Percentiles rank a stretch among this genome's conserved stretches.
Conservation (phyloP, 2,888 invertebrate genomes). For the Orthosia incerta region DNA sequence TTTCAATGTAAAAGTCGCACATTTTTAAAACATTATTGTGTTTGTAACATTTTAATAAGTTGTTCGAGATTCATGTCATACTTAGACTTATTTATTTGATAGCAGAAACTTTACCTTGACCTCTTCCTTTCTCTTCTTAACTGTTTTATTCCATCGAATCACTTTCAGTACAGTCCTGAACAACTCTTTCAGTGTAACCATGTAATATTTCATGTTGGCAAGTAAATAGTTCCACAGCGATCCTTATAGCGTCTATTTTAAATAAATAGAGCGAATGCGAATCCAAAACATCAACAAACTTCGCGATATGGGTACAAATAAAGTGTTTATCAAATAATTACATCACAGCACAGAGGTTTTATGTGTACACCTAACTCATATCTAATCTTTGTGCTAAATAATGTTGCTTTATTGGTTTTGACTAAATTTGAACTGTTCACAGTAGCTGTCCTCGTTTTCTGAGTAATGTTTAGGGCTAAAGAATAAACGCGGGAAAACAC, state of each 20-base stretch:
- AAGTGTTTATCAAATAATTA: slow-evolving; percentile 58
- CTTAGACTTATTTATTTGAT: background rate
- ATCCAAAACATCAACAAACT: slow-evolving; percentile 54
- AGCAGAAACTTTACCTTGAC: slow-evolving; percentile 38
- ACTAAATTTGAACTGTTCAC: slow-evolving; percentile 19
- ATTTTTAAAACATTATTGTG: too few species aligned
- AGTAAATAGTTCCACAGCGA: slow-evolving; percentile 16
- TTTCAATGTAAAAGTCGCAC: too few species aligned
- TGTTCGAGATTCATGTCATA: too few species aligned
- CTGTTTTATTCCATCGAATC: slow-evolving; percentile 2
- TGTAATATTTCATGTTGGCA: slow-evolving; percentile 38
- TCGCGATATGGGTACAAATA: slow-evolving; percentile 47
- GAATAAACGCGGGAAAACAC: background rate
- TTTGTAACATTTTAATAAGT: too few species aligned
- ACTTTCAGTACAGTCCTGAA: slow-evolving; percentile 14
- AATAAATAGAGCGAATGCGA: slow-evolving; percentile 57
- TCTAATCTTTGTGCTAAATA: slow-evolving; percentile 53
- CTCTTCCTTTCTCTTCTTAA: slow-evolving; percentile 7
- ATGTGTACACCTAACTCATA: slow-evolving; percentile 28
- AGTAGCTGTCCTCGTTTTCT: background rate
- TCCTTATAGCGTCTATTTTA: slow-evolving; percentile 42
- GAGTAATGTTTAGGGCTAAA: background rate
- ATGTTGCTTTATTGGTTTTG: slow-evolving; percentile 5
- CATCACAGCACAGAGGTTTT: slow-evolving; percentile 54
- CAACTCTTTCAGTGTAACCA: slow-evolving; percentile 30